Evolutionary conservation across 1,140 invertebrate species (phyloP).

Genomic region (Drosophila athabasca): DNA sequence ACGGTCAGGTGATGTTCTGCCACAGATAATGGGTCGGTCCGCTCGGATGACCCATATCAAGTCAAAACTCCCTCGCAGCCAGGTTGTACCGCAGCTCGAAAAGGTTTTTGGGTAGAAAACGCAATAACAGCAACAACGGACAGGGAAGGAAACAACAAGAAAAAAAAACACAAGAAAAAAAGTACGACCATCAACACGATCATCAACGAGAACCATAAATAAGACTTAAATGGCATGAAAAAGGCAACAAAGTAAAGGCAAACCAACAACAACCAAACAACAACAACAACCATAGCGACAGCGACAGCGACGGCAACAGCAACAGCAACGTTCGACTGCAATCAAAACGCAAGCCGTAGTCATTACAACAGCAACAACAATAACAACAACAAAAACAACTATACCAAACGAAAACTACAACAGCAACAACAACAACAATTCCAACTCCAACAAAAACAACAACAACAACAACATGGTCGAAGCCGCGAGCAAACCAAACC

Average conservation of each 20-base stretch:
- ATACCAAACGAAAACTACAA: not conserved
- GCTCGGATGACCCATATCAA: conserved; percentile 42
- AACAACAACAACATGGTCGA: conserved; percentile 33
- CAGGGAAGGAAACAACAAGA: conserved; percentile 34
- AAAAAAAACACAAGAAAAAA: conserved; percentile 59
- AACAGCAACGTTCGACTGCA: conserved; percentile 41
- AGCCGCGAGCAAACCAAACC: conserved; percentile 36
- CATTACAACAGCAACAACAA: conserved; percentile 61
- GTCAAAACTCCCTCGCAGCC: conserved; percentile 47
- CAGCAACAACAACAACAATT: conserved; percentile 23
- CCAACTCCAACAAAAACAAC: conserved; percentile 1
- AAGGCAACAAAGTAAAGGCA: conserved; percentile 45
- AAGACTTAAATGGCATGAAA: conserved; percentile 80
- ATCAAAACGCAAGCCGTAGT: conserved; percentile 71
- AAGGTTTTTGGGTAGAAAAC: conserved; percentile 41
- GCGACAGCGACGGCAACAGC: conserved; percentile 9
- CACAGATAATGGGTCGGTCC: conserved; percentile 7
- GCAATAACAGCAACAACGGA: conserved; percentile 22
- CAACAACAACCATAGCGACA: conserved; percentile 17
- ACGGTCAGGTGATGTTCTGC: conserved; percentile 14
- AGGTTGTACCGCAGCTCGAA: conserved; percentile 47
- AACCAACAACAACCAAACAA: conserved; percentile 21
- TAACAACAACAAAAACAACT: conserved; percentile 25
- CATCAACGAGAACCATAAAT: conserved; percentile 80
- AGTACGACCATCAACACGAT: conserved; percentile 78